A percentile compares a stretch with the other conserved stretches of the same genome.
Conservation (phyloP, 2,797 vertebrate genomes). For the Helicolenus hilgendorfi region DNA sequence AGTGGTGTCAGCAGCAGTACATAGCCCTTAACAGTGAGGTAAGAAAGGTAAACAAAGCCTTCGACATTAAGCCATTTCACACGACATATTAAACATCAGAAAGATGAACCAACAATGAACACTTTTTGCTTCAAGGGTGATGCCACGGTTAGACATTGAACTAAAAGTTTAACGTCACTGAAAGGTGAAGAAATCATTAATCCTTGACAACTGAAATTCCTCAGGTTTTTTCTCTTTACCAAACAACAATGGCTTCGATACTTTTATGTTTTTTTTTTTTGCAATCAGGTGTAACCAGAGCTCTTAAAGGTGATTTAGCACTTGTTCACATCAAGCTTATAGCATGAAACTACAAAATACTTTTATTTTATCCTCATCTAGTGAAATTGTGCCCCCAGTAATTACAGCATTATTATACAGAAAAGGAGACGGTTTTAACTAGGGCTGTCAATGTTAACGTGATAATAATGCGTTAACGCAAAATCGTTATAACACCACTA, state of each 20-base stretch:
- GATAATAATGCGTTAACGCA: no score
- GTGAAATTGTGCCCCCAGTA: background rate
- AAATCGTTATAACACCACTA: no score
- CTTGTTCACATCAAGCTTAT: conserved; percentile 40
- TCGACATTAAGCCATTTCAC: conserved; percentile 14
- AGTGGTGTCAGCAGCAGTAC: conserved; percentile 21
- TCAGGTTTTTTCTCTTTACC: background rate
- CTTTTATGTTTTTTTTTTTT: background rate
- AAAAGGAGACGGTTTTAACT: background rate
- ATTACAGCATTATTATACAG: conserved; percentile 28
- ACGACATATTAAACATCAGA: conserved; percentile 14
- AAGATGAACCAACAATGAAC: background rate
- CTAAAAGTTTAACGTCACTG: background rate
- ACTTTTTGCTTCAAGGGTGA: conserved; percentile 19
- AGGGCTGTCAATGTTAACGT: no score
- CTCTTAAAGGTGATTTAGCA: conserved; percentile 34
- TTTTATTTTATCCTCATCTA: background rate
- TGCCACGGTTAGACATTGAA: conserved; percentile 1
- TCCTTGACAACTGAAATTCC: background rate
- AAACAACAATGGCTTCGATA: background rate
- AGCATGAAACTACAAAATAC: conserved; percentile 44
- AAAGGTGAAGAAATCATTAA: conserved; percentile 3
- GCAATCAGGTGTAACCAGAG: conserved; percentile 25
- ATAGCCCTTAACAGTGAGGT: conserved; percentile 79
- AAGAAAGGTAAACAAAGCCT: conserved; percentile 56